Conservation (phyloP, 1,140 invertebrate genomes). For the Eriocheir sinensis region DNA sequence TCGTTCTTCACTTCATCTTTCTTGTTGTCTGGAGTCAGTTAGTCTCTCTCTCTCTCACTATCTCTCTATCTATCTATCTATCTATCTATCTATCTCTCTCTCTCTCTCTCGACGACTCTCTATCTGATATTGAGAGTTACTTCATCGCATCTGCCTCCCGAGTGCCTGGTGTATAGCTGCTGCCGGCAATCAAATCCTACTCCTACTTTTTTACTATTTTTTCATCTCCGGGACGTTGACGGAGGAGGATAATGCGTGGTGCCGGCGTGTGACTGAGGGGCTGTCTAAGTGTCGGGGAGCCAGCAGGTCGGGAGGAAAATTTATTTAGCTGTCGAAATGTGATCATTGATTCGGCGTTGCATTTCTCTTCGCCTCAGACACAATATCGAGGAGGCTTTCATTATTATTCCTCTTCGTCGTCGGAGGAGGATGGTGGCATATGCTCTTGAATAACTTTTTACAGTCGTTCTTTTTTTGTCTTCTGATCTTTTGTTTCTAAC, state of each 20-base stretch:
- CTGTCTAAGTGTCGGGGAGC: neutral
- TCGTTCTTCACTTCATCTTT: too few species aligned
- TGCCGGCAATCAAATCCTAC: neutral
- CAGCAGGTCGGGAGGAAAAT: neutral
- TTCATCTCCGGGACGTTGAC: neutral
- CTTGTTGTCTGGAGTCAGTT: too few species aligned
- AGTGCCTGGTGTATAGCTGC: too few species aligned
- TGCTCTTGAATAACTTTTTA: too few species aligned
- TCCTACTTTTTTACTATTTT: neutral
- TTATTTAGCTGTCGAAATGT: slow-evolving; percentile 11
- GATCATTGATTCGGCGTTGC: neutral
- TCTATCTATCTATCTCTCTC: too few species aligned
- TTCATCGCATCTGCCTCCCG: neutral
- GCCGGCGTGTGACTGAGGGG: neutral
- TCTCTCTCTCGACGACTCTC: too few species aligned
- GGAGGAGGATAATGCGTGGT: neutral
- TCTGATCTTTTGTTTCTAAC: neutral
- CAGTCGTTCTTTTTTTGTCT: neutral
- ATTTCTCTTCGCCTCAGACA: too few species aligned
- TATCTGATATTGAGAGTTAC: neutral
- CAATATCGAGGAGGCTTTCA: neutral
- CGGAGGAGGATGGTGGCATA: too few species aligned
- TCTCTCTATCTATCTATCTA: too few species aligned
- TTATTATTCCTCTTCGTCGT: too few species aligned
- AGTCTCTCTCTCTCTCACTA: too few species aligned